Conservation (phyloP, 2,113 vertebrate genomes). For the Dipodomys merriami region DNA sequence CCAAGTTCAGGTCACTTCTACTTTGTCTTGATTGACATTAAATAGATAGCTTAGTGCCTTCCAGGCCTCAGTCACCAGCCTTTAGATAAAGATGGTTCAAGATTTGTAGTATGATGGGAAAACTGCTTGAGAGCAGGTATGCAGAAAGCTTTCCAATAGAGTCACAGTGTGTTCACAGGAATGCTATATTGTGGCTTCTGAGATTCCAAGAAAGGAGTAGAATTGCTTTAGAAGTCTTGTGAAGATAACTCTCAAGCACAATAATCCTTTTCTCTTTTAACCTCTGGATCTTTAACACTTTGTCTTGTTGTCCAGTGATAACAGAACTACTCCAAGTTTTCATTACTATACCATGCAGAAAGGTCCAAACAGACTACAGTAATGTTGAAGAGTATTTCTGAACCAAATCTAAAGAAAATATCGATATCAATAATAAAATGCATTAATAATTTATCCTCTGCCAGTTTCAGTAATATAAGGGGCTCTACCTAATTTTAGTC, state of each 20-base stretch:
- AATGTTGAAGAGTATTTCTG: neutral
- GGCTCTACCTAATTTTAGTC: neutral
- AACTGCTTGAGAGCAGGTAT: neutral
- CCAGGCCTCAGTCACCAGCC: neutral
- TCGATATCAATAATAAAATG: neutral
- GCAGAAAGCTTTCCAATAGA: too few relatives aligned
- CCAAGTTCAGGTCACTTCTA: neutral
- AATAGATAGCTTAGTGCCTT: neutral
- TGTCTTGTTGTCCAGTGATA: neutral
- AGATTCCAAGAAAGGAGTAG: neutral
- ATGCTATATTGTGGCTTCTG: neutral
- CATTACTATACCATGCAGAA: neutral
- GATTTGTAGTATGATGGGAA: neutral
- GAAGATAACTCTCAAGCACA: neutral
- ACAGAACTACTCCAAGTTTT: neutral
- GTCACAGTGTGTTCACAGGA: neutral
- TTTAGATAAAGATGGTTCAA: neutral
- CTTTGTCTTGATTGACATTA: neutral
- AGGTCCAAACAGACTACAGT: neutral
- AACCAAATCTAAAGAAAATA: neutral
- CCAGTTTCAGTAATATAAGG: neutral
- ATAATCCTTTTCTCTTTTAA: neutral
- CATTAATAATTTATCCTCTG: neutral
- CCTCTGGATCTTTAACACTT: neutral
- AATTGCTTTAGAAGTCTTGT: neutral